These are phyloP conservation scores for Heloderma charlesbogerti DNA, from an alignment of 2,113 vertebrate genomes.

Conservation along the genomic window DNA sequence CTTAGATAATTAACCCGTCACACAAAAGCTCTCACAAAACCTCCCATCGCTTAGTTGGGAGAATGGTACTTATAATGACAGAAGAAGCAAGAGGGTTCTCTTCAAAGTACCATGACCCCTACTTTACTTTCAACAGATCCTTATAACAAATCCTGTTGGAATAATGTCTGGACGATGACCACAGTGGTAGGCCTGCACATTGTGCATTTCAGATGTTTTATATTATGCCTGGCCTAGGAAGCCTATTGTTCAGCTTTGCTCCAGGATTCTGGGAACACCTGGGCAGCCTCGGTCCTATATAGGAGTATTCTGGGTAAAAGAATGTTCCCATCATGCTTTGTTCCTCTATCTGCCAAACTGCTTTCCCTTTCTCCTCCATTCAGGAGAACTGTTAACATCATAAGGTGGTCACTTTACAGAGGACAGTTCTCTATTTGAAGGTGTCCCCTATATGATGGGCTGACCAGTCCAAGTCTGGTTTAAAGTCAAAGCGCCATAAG, in stretches of 20 bases:
- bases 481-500: no score
- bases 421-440: no score
- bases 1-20: background rate
- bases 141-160: background rate
- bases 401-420: no score
- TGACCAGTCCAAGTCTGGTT: no score
- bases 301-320: background rate
- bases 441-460: no score
- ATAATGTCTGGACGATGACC: background rate
- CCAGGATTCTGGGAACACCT: background rate
- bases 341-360: background rate
- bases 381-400: no score
- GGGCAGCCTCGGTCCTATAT: background rate
- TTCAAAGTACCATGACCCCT: background rate
- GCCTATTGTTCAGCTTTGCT: background rate
- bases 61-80: background rate
- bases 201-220: background rate
- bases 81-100: background rate
- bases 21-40: no score
- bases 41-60: background rate
- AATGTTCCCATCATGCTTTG: background rate
- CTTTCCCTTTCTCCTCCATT: background rate
- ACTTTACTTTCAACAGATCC: background rate
- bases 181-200: background rate
- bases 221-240: background rate